Evolutionary conservation across 2,113 vertebrate genomes (phyloP).

Genomic region (Sterna hirundo): DNA sequence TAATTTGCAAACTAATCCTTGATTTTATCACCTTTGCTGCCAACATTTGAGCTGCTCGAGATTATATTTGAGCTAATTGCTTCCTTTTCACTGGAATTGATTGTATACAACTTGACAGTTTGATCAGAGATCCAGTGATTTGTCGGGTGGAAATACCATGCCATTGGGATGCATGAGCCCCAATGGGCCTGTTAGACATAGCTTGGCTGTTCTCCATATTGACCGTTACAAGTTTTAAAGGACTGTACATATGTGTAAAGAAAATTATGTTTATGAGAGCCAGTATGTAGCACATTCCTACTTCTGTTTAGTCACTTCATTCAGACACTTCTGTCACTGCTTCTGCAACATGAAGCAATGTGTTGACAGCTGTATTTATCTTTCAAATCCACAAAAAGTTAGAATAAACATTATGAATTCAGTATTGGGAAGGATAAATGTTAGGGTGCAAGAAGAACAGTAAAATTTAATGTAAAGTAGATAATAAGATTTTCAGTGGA

Average conservation of each 20-base stretch:
- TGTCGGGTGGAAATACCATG: background rate
- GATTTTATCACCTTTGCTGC: background rate
- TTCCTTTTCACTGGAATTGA: background rate
- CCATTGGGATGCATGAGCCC: background rate
- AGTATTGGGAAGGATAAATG: background rate
- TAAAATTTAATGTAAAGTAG: background rate
- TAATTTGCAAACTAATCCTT: background rate
- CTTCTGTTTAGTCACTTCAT: background rate
- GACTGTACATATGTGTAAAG: accelerated
- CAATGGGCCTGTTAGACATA: background rate
- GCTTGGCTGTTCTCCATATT: background rate
- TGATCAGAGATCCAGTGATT: background rate
- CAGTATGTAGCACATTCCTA: background rate
- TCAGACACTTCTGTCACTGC: background rate
- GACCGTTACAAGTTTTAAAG: background rate
- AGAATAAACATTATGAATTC: background rate
- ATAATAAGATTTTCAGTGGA: background rate
- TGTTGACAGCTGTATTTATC: background rate
- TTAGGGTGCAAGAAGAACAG: background rate
- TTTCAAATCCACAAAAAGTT: background rate
- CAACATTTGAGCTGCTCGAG: background rate
- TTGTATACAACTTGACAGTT: background rate
- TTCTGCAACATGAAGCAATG: background rate
- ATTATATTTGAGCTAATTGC: background rate
- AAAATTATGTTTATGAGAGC: background rate